Conservation (phyloP, 2,888 invertebrate genomes). For the Alviniconcha strummeri region DNA sequence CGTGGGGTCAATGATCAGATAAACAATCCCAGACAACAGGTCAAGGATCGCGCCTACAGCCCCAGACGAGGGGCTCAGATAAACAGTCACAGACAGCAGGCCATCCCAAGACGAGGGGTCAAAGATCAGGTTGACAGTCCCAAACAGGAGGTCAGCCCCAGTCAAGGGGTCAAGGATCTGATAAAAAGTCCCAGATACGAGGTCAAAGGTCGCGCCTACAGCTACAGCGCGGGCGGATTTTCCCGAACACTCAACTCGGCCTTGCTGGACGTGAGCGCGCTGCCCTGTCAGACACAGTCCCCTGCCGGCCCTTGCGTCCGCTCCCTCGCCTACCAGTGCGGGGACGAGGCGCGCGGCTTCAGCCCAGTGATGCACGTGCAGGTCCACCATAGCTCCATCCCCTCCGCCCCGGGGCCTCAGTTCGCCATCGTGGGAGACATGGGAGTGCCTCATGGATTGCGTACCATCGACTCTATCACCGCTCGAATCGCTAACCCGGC, state of each 20-base stretch:
- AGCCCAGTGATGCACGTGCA: slow-evolving; percentile 35
- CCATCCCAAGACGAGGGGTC: too few species aligned
- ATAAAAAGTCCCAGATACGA: not conserved
- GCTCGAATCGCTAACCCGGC: slow-evolving; percentile 6
- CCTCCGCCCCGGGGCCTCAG: slow-evolving; percentile 4
- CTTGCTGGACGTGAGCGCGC: slow-evolving; percentile 27
- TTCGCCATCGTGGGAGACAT: slow-evolving; percentile 43
- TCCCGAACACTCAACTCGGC: slow-evolving; percentile 37
- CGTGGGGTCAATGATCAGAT: too few species aligned
- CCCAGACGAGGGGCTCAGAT: not conserved
- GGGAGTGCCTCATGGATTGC: slow-evolving; percentile 31
- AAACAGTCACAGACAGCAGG: not conserved
- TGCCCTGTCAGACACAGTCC: not conserved
- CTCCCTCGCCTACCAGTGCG: slow-evolving; percentile 38
- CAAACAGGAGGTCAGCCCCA: too few species aligned
- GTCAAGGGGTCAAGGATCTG: too few species aligned
- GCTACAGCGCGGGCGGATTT: slow-evolving; percentile 40
- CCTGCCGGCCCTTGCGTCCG: not conserved
- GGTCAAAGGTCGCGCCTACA: slow-evolving; percentile 25
- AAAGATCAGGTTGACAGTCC: too few species aligned
- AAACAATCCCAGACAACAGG: too few species aligned
- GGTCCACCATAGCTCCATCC: slow-evolving; percentile 5
- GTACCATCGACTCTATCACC: slow-evolving; percentile 39
- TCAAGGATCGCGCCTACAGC: too few species aligned
- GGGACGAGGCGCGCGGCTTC: slow-evolving; percentile 37